Evolutionary conservation across 2,888 invertebrate genomes (phyloP).

Genomic region (Pammene aurita): DNA sequence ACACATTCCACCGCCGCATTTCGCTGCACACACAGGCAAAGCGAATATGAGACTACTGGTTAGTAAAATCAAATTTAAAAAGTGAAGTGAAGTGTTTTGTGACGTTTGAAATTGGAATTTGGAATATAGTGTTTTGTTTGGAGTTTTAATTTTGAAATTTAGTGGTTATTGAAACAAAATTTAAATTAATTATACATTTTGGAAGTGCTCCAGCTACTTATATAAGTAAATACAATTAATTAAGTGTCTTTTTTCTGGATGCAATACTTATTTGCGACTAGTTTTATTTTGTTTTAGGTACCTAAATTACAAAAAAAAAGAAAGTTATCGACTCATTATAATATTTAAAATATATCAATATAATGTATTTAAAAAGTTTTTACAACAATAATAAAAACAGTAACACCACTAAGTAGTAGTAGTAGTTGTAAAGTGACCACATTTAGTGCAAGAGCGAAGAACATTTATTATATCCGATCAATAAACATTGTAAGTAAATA

Average conservation of each 20-base stretch:
- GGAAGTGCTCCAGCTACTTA: not conserved
- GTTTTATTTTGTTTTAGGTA: no score
- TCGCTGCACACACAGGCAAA: constrained; percentile 77
- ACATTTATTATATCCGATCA: not conserved
- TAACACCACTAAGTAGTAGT: no score
- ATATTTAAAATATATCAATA: no score
- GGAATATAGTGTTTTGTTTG: constrained; percentile 21
- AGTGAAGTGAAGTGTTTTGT: constrained; percentile 49
- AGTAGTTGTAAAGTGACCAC: constrained; percentile 7
- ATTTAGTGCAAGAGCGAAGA: not conserved
- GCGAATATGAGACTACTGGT: constrained; percentile 81
- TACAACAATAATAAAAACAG: no score
- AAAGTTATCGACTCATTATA: no score
- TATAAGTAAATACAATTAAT: no score
- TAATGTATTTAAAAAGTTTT: no score
- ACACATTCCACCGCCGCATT: constrained; percentile 75
- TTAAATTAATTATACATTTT: not conserved
- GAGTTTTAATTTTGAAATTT: not conserved
- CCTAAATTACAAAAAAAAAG: no score
- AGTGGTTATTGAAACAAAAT: not conserved
- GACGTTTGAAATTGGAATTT: constrained; percentile 44
- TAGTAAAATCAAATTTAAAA: constrained; percentile 55
- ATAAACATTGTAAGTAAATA: not conserved
- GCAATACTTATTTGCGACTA: no score
- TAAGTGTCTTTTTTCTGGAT: not conserved